A percentile compares a stretch with the other conserved stretches of the same genome.
These are phyloP conservation scores for Poeciliopsis infans DNA, from an alignment of 2,797 vertebrate genomes.

Conservation along the genomic window DNA sequence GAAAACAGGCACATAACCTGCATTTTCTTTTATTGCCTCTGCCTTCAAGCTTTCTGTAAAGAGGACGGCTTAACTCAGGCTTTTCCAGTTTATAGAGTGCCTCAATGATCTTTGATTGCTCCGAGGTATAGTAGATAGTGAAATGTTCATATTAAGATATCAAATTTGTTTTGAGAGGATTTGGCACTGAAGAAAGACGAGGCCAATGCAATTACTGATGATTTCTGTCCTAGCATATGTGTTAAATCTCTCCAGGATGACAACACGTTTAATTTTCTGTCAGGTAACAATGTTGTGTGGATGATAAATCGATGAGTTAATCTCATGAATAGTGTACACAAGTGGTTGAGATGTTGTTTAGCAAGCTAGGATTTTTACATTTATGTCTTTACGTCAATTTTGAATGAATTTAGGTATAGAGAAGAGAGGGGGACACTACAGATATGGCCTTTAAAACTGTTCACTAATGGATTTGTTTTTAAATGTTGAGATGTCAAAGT, in stretches of 20 bases:
- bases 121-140: constrained; percentile 10
- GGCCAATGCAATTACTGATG: not conserved
- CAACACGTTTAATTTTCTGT: constrained; percentile 7
- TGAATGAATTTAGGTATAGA: constrained; percentile 27
- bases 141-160: constrained; percentile 16
- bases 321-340: not conserved
- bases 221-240: not conserved
- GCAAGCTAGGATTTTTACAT: not conserved
- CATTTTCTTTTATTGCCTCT: constrained; percentile 38
- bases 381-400: constrained; percentile 1
- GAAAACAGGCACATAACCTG: constrained; percentile 43
- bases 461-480: constrained; percentile 30
- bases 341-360: constrained; percentile 12
- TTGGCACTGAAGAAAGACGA: not conserved
- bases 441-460: constrained; percentile 23
- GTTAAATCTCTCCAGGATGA: not conserved
- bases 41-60: constrained; percentile 42
- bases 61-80: constrained; percentile 41
- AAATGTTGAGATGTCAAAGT: constrained; percentile 23
- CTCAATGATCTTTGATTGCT: constrained; percentile 23
- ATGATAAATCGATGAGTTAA: constrained; percentile 16
- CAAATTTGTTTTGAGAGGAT: constrained; percentile 19
- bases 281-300: not conserved
- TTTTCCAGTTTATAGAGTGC: constrained; percentile 23
- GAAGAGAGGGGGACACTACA: constrained; percentile 9